A percentile compares a stretch with the other conserved stretches of the same genome.
Evolutionary conservation across 2,113 vertebrate species (phyloP).

Genomic region (Prunella fulvescens): DNA sequence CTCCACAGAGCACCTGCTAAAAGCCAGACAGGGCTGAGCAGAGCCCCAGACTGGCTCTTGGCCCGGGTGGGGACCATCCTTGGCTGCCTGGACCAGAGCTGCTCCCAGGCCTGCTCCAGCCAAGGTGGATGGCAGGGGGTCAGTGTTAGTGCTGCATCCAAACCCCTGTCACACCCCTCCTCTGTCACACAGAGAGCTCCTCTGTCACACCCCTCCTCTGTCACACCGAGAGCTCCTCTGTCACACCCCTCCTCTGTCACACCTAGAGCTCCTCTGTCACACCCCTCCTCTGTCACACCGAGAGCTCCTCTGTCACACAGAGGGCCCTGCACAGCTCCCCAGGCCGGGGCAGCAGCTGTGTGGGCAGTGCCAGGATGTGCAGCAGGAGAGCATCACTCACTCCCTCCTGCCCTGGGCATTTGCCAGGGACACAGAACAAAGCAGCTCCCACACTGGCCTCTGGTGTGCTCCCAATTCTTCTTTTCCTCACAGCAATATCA

Average conservation of each 20-base stretch:
- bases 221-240: too few relatives aligned
- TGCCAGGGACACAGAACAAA: neutral
- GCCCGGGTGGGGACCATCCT: neutral
- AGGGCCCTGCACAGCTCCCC: neutral
- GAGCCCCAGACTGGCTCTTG: fast-evolving
- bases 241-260: too few relatives aligned
- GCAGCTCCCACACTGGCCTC: neutral
- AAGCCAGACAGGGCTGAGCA: neutral
- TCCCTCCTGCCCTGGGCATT: neutral
- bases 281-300: too few relatives aligned
- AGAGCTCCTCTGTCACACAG: neutral
- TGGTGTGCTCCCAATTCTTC: neutral
- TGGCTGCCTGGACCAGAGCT: neutral
- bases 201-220: too few relatives aligned
- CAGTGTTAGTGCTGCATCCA: neutral
- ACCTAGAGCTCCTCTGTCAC: too few relatives aligned
- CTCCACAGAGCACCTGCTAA: neutral
- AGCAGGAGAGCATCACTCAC: neutral
- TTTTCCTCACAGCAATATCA: neutral
- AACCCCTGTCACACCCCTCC: too few relatives aligned
- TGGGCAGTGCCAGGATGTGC: neutral
- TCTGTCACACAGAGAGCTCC: too few relatives aligned
- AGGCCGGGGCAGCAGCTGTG: neutral
- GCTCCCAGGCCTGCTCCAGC: neutral
- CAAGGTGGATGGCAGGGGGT: neutral